Base-by-base conservation (phyloP, 2,888 invertebrate species). In the Eristalinus aeneus region DNA sequence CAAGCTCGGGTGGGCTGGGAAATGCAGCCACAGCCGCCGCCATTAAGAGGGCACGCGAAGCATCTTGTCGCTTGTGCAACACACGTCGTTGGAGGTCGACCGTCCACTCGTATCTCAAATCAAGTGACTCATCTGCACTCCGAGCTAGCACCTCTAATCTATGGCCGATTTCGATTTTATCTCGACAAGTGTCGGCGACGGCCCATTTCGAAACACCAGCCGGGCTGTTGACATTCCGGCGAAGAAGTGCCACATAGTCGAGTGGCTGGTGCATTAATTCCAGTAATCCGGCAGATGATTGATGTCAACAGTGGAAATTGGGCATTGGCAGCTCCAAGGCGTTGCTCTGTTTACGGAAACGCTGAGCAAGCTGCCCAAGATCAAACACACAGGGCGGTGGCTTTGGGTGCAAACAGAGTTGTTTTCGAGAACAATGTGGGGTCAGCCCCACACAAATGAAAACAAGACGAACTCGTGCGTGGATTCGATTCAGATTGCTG, bases 211-310 rank as follows among this genome's bases (percentile, higher is more conserved):
- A 54, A 77, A 56, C 34, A 54, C 1, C 27, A 27, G 10, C 39
- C 20, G 46, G 1, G 46, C 39, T 74, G 31, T 39, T 65, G 56
- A 67, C 31, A 2, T 46, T 9, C 67, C 39, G 32, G 32, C 27
- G n/a, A 56, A 46, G 65, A 16, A 58, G 56, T 20, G 56, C 23
- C 10, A 10, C 56, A 22, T 12, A 22, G 11, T 61, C 16, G 63
- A 58, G 65, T 46, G 60, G 58, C 22, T 75, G 60, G 60, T 63
- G 63, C 69, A 54, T 69, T 77, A 69, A 77, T 77, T 69, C 63
- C 39, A 53, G 39, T 63, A 53, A 76, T 61, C 46, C 32, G 3
- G 16, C 46, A 60, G 67, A 67, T 31, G 36, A 61, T 32, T n/a
- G 61, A 10, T 61, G n/a, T 64, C 22, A 31, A 32, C 64, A 53